Base-by-base conservation (phyloP, 2,888 invertebrate species). In the Synanthedon tipuliformis region DNA sequence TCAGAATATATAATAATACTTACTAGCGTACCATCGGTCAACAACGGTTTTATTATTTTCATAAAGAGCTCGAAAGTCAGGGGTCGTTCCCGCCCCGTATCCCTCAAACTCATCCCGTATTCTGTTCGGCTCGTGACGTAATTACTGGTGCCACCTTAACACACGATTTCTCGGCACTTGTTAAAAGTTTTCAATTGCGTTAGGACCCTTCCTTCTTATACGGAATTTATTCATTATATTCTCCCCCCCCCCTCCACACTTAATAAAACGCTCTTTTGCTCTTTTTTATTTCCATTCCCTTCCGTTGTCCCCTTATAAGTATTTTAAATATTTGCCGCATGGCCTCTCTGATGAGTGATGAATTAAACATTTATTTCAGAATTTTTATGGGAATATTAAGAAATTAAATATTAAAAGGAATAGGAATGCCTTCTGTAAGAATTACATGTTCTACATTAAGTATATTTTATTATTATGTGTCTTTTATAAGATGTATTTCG, bases 171-270 rank as follows among this genome's bases (percentile, higher is more conserved):
- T 75, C 78, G 76, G 78, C 84, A 85, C 86, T 87, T 85, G 86
- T 86, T 85, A 85, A 86, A 87, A 86, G 83, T 86, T 87, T 86
- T 86, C 87, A 86, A 87, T 87, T 86, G 85, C 85, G 80, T 86
- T 85, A 86, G 70, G 76, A 73, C 76, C 75, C 72, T 68, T 75
- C 75, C 72, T 68, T 77, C 78, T 80, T 75, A 83, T 77, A 75
- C 75, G 75, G 81, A 86, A 86, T 86, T 87, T 87, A 87, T 87
- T 87, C 86, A 84, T 86, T 85, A 84, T 81, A 78, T 78, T 81
- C 78, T 61, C 58, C 72, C 72, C 71, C 69, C 71, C 69, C 67
- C 68, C 70, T 72, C 73, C 68, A 75, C 73, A 74, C 78, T 81
- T 84, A 81, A 85, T 86, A 83, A 84, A 73, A 85, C 75, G 70